Conservation (phyloP, 1,140 invertebrate species). For the Drosophila parabipectinata region DNA sequence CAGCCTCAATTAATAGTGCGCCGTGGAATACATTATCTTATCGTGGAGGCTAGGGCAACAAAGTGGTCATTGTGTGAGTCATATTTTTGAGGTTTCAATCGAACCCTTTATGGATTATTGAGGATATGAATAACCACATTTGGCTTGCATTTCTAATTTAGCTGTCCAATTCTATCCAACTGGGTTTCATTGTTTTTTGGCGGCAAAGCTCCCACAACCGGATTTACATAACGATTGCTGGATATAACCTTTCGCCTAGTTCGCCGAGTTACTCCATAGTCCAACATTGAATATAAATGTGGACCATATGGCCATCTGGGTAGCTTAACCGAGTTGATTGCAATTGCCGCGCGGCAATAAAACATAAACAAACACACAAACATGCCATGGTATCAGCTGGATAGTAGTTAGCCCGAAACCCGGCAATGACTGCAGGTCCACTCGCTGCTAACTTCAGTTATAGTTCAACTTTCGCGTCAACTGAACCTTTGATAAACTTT, state of each 20-base stretch:
- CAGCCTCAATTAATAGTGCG: too few species aligned
- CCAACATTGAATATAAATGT: conserved; percentile 12
- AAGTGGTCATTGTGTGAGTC: conserved; percentile 35
- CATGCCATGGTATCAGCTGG: conserved; percentile 50
- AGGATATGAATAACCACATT: conserved; percentile 36
- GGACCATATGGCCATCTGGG: conserved; percentile 33
- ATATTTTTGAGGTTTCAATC: conserved; percentile 25
- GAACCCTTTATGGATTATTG: conserved; percentile 17
- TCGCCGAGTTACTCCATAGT: conserved; percentile 24
- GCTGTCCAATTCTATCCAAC: conserved; percentile 62
- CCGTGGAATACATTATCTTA: neutral
- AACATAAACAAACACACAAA: conserved; percentile 51
- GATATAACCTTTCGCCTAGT: conserved; percentile 70
- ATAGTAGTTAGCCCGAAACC: conserved; percentile 40
- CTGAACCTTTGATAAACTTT: conserved; percentile 69
- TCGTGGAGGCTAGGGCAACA: conserved; percentile 38
- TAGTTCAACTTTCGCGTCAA: conserved; percentile 56
- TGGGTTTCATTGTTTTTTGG: conserved; percentile 59
- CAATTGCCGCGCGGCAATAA: conserved; percentile 56
- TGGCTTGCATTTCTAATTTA: conserved; percentile 19
- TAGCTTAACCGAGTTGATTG: conserved; percentile 21
- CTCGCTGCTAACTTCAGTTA: conserved; percentile 14
- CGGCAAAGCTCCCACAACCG: conserved; percentile 30
- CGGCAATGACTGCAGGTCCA: conserved; percentile 19
- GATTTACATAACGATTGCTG: conserved; percentile 76